A percentile compares a stretch with the other conserved stretches of the same genome.
phyloP scores from a whole-genome alignment of 2,888 invertebrate species.

The Nemotelus nigrinus region DNA sequence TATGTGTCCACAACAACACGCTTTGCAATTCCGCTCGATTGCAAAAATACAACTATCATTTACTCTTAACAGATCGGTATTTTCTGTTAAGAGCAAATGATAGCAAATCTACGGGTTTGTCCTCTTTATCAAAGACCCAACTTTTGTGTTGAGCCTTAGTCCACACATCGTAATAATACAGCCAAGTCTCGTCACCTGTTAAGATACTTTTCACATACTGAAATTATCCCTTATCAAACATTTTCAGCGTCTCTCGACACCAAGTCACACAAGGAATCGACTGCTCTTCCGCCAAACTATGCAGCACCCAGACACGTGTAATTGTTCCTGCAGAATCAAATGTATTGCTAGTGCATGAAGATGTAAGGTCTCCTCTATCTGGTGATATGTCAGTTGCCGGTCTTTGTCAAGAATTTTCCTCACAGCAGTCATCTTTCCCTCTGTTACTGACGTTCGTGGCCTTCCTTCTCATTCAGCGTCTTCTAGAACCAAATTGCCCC shows the following conservation, averaged over 20 bases:
- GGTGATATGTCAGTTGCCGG: background rate
- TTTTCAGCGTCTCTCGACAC: background rate
- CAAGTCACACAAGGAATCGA: background rate
- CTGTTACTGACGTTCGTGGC: background rate
- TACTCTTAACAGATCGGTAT: background rate
- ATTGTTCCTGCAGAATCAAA: background rate
- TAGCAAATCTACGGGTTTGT: background rate
- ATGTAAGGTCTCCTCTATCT: background rate
- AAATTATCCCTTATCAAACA: conserved; percentile 10
- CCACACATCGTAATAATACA: background rate
- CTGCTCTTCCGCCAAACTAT: background rate
- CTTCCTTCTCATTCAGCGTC: background rate
- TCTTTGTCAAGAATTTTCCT: background rate
- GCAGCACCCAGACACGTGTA: background rate
- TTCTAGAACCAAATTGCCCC: no score
- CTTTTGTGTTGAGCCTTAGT: background rate
- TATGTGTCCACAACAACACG: background rate
- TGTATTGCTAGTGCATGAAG: conserved; percentile 1
- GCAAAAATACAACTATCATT: background rate
- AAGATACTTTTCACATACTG: background rate
- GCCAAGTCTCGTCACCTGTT: background rate
- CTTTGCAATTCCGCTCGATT: background rate
- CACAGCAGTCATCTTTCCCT: background rate
- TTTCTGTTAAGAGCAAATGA: no score
- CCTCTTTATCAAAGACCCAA: background rate